These are phyloP conservation scores for Hypolimnas misippus DNA, from an alignment of 2,888 invertebrate genomes.

Conservation along the genomic window DNA sequence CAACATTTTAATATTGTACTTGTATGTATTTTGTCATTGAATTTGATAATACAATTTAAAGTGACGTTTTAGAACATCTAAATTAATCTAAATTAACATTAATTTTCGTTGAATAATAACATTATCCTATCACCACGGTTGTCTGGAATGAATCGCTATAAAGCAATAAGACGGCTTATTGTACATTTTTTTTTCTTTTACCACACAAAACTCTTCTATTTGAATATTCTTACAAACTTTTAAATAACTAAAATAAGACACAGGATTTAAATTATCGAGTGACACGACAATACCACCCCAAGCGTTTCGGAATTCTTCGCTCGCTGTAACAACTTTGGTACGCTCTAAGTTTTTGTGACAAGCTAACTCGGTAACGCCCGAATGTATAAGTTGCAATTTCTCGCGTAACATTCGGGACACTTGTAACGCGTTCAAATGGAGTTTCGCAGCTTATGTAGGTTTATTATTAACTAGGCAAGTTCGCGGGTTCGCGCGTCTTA, in stretches of 20 bases:
- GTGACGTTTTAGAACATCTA: no score
- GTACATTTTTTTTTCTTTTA: no score
- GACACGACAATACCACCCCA: slow-evolving; percentile 30
- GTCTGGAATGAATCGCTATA: no score
- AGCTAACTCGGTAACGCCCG: slow-evolving; percentile 56
- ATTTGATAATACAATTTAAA: no score
- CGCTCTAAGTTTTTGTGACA: slow-evolving; percentile 72
- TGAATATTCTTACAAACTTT: no score
- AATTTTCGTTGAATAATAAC: no score
- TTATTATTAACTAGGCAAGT: slow-evolving; percentile 44
- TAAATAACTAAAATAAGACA: neutral
- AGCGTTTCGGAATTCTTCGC: slow-evolving; percentile 42
- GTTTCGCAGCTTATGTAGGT: slow-evolving; percentile 47
- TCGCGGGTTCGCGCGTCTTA: slow-evolving; percentile 40
- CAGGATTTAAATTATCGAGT: slow-evolving; percentile 22
- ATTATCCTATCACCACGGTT: no score
- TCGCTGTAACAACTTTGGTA: slow-evolving; percentile 45
- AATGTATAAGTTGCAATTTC: slow-evolving; percentile 47
- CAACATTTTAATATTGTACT: neutral
- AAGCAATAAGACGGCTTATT: no score
- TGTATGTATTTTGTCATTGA: no score
- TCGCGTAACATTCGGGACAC: slow-evolving; percentile 47
- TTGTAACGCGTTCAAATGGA: slow-evolving; percentile 50
- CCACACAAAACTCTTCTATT: no score
- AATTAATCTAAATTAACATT: no score